Conservation (phyloP, 2,797 vertebrate species). For the Melanotaenia boesemani region DNA sequence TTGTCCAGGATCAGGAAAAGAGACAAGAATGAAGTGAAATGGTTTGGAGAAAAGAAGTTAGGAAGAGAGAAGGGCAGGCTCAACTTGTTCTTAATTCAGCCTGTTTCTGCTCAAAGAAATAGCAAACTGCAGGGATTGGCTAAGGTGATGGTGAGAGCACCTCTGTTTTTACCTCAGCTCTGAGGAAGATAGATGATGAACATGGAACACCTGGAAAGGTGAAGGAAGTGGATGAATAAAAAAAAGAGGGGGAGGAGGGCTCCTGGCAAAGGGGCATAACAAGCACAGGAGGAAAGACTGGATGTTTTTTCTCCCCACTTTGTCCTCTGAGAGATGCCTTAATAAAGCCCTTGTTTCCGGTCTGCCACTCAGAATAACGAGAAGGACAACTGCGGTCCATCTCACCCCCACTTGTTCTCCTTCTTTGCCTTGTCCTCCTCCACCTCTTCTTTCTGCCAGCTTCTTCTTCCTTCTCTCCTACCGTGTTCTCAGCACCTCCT, state of each 20-base stretch:
- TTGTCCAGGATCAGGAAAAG: constrained; percentile 32
- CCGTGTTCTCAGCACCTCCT: constrained; percentile 14
- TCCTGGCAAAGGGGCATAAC: constrained; percentile 49
- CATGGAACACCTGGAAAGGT: constrained; percentile 21
- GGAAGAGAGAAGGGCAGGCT: constrained; percentile 22
- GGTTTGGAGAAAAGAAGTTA: constrained; percentile 20
- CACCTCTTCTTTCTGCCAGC: constrained; percentile 2
- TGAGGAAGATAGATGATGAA: constrained; percentile 26
- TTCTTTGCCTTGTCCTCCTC: constrained; percentile 20
- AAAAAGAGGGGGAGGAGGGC: constrained; percentile 18
- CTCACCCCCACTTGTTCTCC: constrained; percentile 28
- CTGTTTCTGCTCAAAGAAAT: constrained; percentile 45
- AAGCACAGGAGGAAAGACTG: constrained; percentile 53
- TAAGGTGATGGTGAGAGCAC: constrained; percentile 35
- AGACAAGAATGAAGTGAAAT: constrained; percentile 20
- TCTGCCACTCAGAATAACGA: constrained; percentile 80
- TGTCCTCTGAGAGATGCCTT: constrained; percentile 65
- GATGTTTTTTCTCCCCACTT: constrained; percentile 40
- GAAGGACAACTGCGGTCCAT: constrained; percentile 63
- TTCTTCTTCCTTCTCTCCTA: constrained; percentile 16
- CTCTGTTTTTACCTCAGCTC: constrained; percentile 37
- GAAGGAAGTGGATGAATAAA: constrained; percentile 31
- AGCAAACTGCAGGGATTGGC: constrained; percentile 40
- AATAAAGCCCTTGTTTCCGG: constrained; percentile 77
- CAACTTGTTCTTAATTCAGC: constrained; percentile 43